Percentiles rank a stretch among this genome's conserved stretches.
phyloP scores from a whole-genome alignment of 1,140 invertebrate species.

The Coenobita brevimanus region DNA sequence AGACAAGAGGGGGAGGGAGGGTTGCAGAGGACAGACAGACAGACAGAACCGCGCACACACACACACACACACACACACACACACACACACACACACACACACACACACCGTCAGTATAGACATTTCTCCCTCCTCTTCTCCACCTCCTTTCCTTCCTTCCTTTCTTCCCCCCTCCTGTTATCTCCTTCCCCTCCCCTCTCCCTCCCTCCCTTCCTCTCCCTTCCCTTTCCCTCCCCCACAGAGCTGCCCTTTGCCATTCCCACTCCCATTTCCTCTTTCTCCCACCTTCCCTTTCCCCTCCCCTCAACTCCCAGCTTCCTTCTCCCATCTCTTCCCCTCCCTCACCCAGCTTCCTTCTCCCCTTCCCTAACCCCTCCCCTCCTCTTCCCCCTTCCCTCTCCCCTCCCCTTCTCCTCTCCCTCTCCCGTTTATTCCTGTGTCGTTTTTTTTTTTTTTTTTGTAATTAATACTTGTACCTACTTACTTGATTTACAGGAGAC shows the following conservation, averaged over 20 bases:
- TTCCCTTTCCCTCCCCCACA: neutral
- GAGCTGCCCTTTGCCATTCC: neutral
- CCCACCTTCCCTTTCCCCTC: neutral
- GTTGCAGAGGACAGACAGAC: too few relatives aligned
- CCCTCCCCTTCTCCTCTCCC: neutral
- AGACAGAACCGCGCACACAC: slow-evolving; percentile 10
- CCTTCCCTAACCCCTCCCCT: neutral
- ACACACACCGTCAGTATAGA: neutral
- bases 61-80: slow-evolving; percentile 28
- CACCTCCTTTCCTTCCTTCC: too few relatives aligned
- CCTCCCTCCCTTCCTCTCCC: neutral
- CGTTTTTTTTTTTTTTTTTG: neutral
- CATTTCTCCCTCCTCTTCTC: too few relatives aligned
- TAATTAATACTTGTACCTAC: too few relatives aligned
- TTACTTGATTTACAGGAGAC: too few relatives aligned
- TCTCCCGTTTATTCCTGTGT: neutral
- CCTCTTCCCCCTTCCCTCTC: neutral
- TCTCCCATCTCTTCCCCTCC: neutral
- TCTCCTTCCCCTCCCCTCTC: neutral
- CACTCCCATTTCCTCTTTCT: neutral
- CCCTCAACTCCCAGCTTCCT: neutral
- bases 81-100: slow-evolving; percentile 29
- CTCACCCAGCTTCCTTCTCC: neutral
- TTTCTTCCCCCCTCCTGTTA: too few relatives aligned
- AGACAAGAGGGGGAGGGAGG: too few relatives aligned